phyloP scores from a whole-genome alignment of 2,113 vertebrate species.

The Gobius niger region DNA sequence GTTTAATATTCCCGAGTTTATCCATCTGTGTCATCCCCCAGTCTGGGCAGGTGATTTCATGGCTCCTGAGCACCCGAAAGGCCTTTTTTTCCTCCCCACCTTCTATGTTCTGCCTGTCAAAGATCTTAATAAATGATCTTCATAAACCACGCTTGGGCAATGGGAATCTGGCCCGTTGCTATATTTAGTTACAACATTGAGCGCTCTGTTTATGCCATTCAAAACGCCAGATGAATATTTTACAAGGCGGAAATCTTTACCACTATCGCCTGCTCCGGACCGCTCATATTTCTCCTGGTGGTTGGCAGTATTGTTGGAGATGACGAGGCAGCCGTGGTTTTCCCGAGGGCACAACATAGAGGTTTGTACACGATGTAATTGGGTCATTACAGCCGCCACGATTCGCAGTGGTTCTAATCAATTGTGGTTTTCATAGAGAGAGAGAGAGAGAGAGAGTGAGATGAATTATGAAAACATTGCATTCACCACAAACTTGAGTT shows the following conservation, averaged over 20 bases:
- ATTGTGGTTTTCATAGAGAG: conserved; percentile 41
- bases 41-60: conserved; percentile 66
- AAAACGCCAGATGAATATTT: conserved; percentile 52
- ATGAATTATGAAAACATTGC: conserved; percentile 55
- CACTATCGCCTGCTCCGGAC: conserved; percentile 20
- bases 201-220: conserved; percentile 49
- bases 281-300: conserved; percentile 28
- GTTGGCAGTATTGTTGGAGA: conserved; percentile 16
- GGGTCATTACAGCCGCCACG: conserved; percentile 17
- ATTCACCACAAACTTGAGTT: too few relatives aligned
- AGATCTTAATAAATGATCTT: conserved; percentile 69
- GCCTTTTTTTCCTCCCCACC: conserved; percentile 19
- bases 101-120: conserved; percentile 47
- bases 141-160: conserved; percentile 36
- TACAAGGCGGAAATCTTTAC: conserved; percentile 51
- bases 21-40: conserved; percentile 50
- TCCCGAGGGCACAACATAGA: background rate
- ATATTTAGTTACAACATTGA: conserved; percentile 50
- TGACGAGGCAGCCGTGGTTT: conserved; percentile 3
- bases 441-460: conserved; percentile 2
- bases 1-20: conserved; percentile 67
- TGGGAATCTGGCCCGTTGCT: conserved; percentile 13
- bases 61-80: conserved; percentile 52
- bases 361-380: background rate
- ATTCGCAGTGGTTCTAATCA: conserved; percentile 41